These are phyloP conservation scores for Parnassius orleans DNA, from an alignment of 2,888 invertebrate genomes.

Conservation along the genomic window DNA sequence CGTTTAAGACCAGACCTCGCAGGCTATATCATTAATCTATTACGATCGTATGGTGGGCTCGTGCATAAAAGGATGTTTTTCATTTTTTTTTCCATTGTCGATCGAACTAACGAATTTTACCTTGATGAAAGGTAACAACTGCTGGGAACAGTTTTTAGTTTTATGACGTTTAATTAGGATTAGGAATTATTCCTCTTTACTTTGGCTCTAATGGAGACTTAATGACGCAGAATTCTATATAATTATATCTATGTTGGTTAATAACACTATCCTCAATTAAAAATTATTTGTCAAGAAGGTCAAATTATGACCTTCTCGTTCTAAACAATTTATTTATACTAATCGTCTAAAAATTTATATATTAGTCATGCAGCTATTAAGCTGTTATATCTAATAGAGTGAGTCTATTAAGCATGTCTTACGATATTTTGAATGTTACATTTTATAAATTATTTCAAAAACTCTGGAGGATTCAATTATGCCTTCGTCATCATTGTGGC, in stretches of 20 bases:
- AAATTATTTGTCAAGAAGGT: no score
- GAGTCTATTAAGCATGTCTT: no score
- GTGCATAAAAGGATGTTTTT: conserved; percentile 59
- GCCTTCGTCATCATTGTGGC: conserved; percentile 47
- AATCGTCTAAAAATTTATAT: no score
- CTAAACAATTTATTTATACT: no score
- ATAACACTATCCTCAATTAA: conserved; percentile 36
- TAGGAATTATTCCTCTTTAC: conserved; percentile 38
- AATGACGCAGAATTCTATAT: conserved; percentile 48
- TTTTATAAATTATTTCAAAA: no score
- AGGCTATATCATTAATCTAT: conserved; percentile 79
- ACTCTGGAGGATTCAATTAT: conserved; percentile 27
- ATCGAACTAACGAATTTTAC: conserved; percentile 37
- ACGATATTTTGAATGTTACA: no score
- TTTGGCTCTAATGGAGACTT: conserved; percentile 51
- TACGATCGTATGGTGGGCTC: conserved; percentile 64
- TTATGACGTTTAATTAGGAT: conserved; percentile 77
- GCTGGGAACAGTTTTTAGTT: conserved; percentile 69
- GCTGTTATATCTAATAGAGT: no score
- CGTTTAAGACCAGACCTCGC: conserved; percentile 65
- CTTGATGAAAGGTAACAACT: conserved; percentile 68
- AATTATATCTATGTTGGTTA: conserved; percentile 56
- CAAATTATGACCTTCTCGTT: no score
- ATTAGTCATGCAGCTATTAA: no score
- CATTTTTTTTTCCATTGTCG: conserved; percentile 45